Percentiles rank a stretch among this genome's conserved stretches.
Evolutionary conservation across 2,113 vertebrate species (phyloP).

Genomic region (Rhegmatorhina hoffmannsi): DNA sequence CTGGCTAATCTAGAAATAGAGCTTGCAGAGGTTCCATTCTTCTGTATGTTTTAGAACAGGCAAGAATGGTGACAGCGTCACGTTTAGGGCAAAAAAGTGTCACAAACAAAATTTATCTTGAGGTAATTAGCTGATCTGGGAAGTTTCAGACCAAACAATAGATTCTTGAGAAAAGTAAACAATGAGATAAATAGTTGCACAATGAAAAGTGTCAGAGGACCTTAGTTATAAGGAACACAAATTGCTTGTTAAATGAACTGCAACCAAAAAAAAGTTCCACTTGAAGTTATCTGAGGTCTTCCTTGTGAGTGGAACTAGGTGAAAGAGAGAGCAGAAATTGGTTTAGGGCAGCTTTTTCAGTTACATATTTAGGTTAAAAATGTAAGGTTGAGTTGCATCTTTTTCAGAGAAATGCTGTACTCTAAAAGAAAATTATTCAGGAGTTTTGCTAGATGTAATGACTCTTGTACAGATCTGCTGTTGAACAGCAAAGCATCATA

Average conservation of each 20-base stretch:
- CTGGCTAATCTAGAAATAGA: neutral
- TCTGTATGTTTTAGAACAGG: neutral
- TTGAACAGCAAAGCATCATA: neutral
- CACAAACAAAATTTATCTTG: neutral
- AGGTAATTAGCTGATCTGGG: neutral
- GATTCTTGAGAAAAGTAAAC: neutral
- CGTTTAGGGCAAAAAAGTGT: neutral
- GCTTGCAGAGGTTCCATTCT: neutral
- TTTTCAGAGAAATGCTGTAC: neutral
- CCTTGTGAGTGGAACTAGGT: neutral
- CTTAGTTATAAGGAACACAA: neutral
- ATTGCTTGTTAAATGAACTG: neutral
- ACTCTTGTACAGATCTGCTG: neutral
- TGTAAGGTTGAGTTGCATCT: neutral
- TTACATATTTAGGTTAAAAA: neutral
- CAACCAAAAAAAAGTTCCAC: neutral
- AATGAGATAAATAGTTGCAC: neutral
- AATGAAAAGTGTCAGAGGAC: neutral
- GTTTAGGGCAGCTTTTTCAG: neutral
- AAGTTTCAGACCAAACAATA: neutral
- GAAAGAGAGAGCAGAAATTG: neutral
- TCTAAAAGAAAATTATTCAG: neutral
- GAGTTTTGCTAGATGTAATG: neutral
- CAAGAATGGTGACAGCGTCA: neutral
- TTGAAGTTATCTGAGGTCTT: neutral